Evolutionary conservation across 2,113 vertebrate species (phyloP).

Genomic region (Galemys pyrenaicus): DNA sequence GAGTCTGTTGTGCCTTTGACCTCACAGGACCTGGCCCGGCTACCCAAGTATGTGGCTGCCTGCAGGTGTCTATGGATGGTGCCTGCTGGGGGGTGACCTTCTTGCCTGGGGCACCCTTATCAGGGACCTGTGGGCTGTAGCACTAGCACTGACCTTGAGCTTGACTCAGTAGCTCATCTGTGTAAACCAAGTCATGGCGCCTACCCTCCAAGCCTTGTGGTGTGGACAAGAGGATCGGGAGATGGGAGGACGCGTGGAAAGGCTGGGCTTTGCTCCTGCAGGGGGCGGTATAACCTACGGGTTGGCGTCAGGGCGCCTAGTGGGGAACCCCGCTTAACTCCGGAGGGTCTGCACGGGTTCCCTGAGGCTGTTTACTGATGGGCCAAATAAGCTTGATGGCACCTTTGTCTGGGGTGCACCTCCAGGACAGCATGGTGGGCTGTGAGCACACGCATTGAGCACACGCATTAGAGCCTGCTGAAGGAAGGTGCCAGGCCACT

Average conservation of each 20-base stretch:
- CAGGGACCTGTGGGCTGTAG: background rate
- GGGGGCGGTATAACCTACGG: background rate
- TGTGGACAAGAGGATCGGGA: background rate
- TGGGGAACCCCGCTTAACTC: background rate
- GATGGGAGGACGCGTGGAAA: background rate
- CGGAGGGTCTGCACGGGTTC: background rate
- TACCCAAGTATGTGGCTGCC: background rate
- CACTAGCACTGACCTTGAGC: background rate
- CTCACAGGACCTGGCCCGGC: background rate
- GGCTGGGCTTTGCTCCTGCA: rapidly evolving
- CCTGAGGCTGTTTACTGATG: background rate
- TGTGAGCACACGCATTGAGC: background rate
- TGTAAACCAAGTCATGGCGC: background rate
- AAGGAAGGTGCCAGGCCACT: background rate
- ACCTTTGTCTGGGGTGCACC: rapidly evolving
- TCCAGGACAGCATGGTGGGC: background rate
- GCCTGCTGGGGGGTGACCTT: background rate
- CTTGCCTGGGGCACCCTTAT: background rate
- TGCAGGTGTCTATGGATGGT: rapidly evolving
- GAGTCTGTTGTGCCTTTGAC: background rate
- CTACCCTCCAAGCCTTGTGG: background rate
- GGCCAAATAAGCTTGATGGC: background rate
- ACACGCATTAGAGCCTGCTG: too few relatives aligned
- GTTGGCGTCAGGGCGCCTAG: background rate
- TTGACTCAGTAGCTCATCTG: background rate